A percentile compares a stretch with the other conserved stretches of the same genome.
These are phyloP conservation scores for Cylindroiulus punctatus DNA, from an alignment of 2,888 invertebrate genomes.

Conservation along the genomic window DNA sequence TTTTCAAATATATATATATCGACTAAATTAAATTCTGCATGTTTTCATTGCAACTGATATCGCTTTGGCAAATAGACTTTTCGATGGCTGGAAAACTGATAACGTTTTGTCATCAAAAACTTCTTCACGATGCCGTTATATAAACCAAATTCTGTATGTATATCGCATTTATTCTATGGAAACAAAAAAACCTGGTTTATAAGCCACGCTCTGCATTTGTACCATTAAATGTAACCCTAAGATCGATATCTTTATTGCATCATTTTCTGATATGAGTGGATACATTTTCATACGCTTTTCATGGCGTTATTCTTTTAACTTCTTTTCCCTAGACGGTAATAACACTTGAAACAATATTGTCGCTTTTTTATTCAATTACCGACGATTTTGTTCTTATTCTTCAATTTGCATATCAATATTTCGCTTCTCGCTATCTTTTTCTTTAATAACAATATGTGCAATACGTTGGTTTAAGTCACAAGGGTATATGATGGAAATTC, in stretches of 20 bases:
- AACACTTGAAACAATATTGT: neutral
- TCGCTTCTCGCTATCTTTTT: no score
- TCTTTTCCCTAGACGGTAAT: neutral
- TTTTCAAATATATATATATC: constrained; percentile 15
- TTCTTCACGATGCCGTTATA: neutral
- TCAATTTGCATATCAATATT: neutral
- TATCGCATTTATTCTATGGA: neutral
- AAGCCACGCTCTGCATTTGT: neutral
- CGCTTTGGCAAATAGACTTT: constrained; percentile 30
- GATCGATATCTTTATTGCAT: constrained; percentile 31
- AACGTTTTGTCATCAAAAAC: neutral
- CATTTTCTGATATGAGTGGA: neutral
- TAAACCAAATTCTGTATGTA: neutral
- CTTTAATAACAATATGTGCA: no score
- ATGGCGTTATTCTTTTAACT: neutral
- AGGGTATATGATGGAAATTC: neutral
- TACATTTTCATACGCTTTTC: neutral
- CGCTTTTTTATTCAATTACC: neutral
- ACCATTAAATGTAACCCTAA: neutral
- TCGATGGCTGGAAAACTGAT: constrained; percentile 17
- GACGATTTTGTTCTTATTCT: neutral
- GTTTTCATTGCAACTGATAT: constrained; percentile 28
- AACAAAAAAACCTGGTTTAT: neutral
- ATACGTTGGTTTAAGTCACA: no score
- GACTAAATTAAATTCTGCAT: neutral